Evolutionary conservation across 2,888 invertebrate genomes (phyloP).

Genomic region (Myathropa florea): DNA sequence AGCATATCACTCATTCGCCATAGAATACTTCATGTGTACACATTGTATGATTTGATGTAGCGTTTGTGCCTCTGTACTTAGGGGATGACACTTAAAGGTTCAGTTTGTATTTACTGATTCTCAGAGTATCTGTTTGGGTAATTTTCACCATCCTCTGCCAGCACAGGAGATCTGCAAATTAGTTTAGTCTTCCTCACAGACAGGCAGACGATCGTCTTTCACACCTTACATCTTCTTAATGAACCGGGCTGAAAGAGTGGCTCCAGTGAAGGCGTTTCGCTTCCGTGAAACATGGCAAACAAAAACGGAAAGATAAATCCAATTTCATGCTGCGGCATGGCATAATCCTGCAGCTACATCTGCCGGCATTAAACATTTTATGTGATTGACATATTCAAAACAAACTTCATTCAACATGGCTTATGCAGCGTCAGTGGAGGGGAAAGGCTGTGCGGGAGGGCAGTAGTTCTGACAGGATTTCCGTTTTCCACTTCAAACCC

Average conservation of each 20-base stretch:
- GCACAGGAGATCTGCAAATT: background rate
- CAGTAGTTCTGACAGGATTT: slow-evolving; percentile 17
- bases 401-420: slow-evolving; percentile 25
- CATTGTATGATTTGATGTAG: background rate
- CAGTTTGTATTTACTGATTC: background rate
- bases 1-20: slow-evolving; percentile 1
- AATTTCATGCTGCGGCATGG: slow-evolving; percentile 33
- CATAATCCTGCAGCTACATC: slow-evolving; percentile 20
- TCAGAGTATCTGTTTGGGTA: background rate
- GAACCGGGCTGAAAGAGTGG: background rate
- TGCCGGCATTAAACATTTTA: slow-evolving; percentile 36
- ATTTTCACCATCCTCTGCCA: background rate
- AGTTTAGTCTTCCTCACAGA: background rate
- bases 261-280: background rate
- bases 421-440: background rate
- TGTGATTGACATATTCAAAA: slow-evolving; percentile 47
- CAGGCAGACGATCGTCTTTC: background rate
- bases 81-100: background rate
- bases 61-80: background rate
- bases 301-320: slow-evolving; percentile 25
- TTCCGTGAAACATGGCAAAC: background rate
- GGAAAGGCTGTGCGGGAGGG: background rate
- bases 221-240: background rate
- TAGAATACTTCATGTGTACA: background rate
- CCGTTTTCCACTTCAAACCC: slow-evolving; percentile 18